These are phyloP conservation scores for Lithobates pipiens DNA, from an alignment of 2,797 vertebrate genomes.

Conservation along the genomic window DNA sequence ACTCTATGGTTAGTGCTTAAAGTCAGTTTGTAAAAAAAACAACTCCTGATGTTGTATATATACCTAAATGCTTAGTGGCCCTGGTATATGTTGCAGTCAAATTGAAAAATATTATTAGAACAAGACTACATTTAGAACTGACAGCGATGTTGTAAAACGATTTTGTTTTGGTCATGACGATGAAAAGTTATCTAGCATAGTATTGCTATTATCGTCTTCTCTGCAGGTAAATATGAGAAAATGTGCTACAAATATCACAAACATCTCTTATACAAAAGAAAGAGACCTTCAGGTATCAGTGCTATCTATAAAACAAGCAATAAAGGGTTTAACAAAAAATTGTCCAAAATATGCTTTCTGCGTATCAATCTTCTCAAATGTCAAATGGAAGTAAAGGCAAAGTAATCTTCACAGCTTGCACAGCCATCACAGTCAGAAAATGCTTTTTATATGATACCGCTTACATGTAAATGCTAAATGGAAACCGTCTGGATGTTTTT, in stretches of 20 bases:
- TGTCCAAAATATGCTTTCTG: conserved; percentile 19
- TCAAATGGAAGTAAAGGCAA: conserved; percentile 40
- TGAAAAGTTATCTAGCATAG: conserved; percentile 22
- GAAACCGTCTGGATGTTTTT: conserved; percentile 33
- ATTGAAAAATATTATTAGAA: conserved; percentile 18
- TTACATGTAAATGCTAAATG: conserved; percentile 48
- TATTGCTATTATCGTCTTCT: conserved; percentile 33
- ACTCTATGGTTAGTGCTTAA: neutral
- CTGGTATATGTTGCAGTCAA: neutral
- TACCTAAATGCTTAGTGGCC: neutral
- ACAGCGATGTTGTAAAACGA: conserved; percentile 4
- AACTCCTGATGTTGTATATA: neutral
- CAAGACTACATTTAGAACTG: neutral
- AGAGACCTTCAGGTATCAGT: conserved; percentile 32
- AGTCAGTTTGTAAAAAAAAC: neutral
- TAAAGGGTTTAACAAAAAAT: conserved; percentile 23
- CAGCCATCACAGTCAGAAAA: conserved; percentile 10
- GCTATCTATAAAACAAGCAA: conserved; percentile 30
- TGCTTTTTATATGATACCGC: conserved; percentile 37
- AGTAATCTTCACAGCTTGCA: conserved; percentile 41
- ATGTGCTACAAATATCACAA: conserved; percentile 15
- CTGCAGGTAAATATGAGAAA: conserved; percentile 35
- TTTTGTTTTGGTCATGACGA: conserved; percentile 16
- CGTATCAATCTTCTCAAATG: conserved; percentile 37
- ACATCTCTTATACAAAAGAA: conserved; percentile 4